Evolutionary conservation across 2,888 invertebrate species (phyloP).

Genomic region (Mantis religiosa): DNA sequence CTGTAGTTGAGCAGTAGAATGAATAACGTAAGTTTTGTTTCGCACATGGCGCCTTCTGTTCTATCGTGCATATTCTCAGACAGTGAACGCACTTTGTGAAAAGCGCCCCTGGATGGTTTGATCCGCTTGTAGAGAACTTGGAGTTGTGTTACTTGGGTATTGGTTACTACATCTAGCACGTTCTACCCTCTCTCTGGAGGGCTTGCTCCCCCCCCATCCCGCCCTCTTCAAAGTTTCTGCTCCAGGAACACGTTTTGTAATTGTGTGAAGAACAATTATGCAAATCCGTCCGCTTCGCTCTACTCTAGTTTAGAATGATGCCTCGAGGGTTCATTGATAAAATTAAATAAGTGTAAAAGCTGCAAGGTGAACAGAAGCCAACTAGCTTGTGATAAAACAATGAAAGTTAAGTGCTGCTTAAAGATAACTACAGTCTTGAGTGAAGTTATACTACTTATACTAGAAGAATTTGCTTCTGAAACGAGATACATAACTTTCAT

Average conservation of each 20-base stretch:
- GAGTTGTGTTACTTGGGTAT: neutral
- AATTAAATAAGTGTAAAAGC: neutral
- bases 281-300: neutral
- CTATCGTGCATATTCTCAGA: neutral
- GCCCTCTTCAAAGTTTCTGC: neutral
- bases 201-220: neutral
- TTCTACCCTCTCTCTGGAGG: neutral
- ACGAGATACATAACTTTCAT: neutral
- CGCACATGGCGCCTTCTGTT: neutral
- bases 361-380: neutral
- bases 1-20: neutral
- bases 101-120: neutral
- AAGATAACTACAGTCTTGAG: neutral
- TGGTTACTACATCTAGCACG: neutral
- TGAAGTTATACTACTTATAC: neutral
- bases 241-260: neutral
- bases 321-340: neutral
- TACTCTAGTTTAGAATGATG: neutral
- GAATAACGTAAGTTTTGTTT: neutral
- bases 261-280: slow-evolving; percentile 3
- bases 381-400: neutral
- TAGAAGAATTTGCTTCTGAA: neutral
- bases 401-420: neutral
- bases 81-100: neutral
- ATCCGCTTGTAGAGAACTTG: neutral